A percentile compares a stretch with the other conserved stretches of the same genome.
phyloP scores from a whole-genome alignment of 2,797 vertebrate species.

The Otus scops region DNA sequence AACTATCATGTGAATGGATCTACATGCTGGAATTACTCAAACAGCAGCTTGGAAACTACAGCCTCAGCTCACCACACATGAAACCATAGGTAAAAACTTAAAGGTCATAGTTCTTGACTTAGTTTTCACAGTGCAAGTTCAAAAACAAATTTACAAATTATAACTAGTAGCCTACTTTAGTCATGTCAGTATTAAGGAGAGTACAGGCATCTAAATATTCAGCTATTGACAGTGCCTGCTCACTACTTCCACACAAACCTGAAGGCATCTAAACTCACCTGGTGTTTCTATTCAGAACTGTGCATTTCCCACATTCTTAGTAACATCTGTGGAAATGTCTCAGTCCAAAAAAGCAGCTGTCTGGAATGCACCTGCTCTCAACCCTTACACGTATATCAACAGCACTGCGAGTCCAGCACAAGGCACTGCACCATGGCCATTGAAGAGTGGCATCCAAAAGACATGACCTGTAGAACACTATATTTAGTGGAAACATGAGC shows the following conservation, averaged over 20 bases:
- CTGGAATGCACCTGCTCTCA: background rate
- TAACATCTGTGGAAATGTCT: background rate
- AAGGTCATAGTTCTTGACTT: background rate
- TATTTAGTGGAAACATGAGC: background rate
- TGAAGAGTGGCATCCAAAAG: background rate
- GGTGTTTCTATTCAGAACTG: background rate
- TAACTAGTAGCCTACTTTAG: background rate
- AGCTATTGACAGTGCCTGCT: background rate
- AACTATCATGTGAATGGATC: background rate
- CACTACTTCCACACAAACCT: background rate
- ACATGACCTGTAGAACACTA: background rate
- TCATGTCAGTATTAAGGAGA: background rate
- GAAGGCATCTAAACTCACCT: background rate
- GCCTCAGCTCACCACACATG: background rate
- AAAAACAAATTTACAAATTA: background rate
- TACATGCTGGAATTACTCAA: background rate
- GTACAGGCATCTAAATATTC: background rate
- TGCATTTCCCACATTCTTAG: background rate
- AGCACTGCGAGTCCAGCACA: background rate
- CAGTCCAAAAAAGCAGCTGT: background rate
- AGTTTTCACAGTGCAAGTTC: background rate
- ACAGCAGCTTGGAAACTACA: background rate
- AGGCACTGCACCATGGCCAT: accelerated
- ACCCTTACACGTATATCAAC: accelerated
- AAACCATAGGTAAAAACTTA: background rate